Evolutionary conservation across 2,888 invertebrate species (phyloP).

Genomic region (Crematogaster levior): DNA sequence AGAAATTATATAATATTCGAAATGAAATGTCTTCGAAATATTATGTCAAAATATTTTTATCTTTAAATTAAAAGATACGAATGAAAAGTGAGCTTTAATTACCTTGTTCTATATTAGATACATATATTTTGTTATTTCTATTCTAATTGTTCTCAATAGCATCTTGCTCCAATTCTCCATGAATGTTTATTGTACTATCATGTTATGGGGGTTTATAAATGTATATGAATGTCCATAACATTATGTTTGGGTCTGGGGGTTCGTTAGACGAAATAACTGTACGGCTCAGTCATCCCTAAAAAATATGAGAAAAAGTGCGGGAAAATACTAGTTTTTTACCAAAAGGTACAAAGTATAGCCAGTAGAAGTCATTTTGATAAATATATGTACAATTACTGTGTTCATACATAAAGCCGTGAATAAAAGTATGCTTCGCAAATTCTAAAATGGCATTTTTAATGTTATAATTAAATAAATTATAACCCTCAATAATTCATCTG

Average conservation of each 20-base stretch:
- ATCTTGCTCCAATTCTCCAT: not conserved
- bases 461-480: too few species aligned
- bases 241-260: not conserved
- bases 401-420: not conserved
- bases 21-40: not conserved
- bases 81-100: not conserved
- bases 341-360: not conserved
- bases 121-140: not conserved
- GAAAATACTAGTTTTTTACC: not conserved
- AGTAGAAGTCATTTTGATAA: not conserved
- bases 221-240: not conserved
- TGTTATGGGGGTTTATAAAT: not conserved
- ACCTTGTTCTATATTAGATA: too few species aligned
- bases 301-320: too few species aligned
- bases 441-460: not conserved
- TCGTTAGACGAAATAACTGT: not conserved
- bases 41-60: not conserved
- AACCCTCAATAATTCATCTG: not conserved
- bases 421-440: not conserved
- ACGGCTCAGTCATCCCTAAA: not conserved
- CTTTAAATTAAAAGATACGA: not conserved
- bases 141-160: not conserved
- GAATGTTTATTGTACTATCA: not conserved
- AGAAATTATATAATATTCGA: not conserved
- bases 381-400: not conserved